phyloP scores from a whole-genome alignment of 2,797 vertebrate species.

The Morus bassanus region DNA sequence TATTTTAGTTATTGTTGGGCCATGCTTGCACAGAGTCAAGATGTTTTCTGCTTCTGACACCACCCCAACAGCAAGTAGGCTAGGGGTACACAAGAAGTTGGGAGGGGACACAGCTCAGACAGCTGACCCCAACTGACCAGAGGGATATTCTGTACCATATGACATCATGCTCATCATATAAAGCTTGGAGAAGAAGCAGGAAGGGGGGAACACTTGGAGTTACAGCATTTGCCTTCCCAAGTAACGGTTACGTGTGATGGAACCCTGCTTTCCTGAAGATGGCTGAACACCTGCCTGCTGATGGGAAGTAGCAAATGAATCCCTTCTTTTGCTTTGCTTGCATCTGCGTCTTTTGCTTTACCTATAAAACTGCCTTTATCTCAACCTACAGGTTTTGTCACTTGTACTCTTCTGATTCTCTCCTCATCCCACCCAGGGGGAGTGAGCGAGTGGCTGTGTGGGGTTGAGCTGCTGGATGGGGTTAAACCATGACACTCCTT shows the following conservation, averaged over 20 bases:
- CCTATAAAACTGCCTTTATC: not conserved
- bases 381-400: not conserved
- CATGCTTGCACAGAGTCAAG: not conserved
- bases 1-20: not conserved
- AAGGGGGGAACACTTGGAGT: fast-evolving
- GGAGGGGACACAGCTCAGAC: no score
- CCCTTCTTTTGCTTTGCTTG: not conserved
- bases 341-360: not conserved
- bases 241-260: fast-evolving
- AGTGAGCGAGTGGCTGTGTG: not conserved
- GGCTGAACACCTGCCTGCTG: not conserved
- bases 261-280: not conserved
- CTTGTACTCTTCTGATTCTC: not conserved
- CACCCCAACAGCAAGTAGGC: fast-evolving
- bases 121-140: not conserved
- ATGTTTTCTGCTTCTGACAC: not conserved
- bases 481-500: not conserved
- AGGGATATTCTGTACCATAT: not conserved
- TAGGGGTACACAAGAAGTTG: not conserved
- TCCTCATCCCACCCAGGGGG: not conserved
- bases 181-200: not conserved
- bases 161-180: not conserved
- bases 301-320: not conserved
- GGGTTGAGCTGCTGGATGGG: no score
- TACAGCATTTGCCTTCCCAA: not conserved